Conservation (phyloP, 2,113 vertebrate species). For the Mionectes macconnelli region DNA sequence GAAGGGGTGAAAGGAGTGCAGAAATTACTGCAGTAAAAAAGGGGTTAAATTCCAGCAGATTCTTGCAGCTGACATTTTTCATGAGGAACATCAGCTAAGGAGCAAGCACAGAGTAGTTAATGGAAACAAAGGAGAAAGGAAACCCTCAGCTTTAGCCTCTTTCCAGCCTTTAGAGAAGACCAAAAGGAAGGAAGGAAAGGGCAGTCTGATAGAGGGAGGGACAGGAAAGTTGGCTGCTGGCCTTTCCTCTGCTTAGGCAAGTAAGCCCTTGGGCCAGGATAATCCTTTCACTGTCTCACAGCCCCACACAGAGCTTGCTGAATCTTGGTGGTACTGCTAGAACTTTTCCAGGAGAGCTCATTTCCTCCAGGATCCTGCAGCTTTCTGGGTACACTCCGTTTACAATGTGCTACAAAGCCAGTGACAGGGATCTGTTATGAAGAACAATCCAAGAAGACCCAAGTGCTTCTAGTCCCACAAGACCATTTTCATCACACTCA, state of each 20-base stretch:
- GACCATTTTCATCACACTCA: constrained; percentile 66
- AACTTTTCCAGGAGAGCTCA: not conserved
- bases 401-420: not conserved
- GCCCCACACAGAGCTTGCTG: not conserved
- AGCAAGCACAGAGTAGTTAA: not conserved
- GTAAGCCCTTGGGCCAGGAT: not conserved
- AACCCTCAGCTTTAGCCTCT: not conserved
- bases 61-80: not conserved
- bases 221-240: not conserved
- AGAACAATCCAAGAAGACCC: not conserved
- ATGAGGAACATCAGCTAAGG: not conserved
- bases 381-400: not conserved
- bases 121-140: not conserved
- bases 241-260: not conserved
- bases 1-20: not conserved
- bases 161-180: not conserved
- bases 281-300: not conserved
- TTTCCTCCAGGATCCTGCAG: not conserved
- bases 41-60: not conserved
- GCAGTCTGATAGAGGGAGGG: not conserved
- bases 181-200: constrained; percentile 19
- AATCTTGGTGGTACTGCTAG: not conserved
- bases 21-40: not conserved
- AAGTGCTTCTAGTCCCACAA: not conserved
- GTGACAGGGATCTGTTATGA: not conserved